Evolutionary conservation across 2,113 vertebrate species (phyloP).

Genomic region (Malurus elegans): DNA sequence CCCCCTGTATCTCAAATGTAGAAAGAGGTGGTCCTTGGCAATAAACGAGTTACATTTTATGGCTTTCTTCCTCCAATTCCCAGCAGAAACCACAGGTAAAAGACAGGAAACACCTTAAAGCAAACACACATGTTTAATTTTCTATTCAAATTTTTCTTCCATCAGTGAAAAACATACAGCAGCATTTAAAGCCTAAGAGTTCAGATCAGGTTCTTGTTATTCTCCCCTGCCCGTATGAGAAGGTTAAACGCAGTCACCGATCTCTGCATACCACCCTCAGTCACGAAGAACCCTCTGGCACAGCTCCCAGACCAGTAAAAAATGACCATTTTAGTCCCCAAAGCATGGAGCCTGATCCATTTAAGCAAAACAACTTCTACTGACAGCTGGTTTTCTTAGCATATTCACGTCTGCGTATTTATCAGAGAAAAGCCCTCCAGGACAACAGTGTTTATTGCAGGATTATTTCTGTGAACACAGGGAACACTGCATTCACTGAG

Average conservation of each 20-base stretch:
- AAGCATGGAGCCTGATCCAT: constrained; percentile 45
- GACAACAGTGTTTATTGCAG: constrained; percentile 71
- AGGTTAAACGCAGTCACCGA: constrained; percentile 70
- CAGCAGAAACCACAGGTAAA: neutral
- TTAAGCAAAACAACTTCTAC: constrained; percentile 68
- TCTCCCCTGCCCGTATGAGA: neutral
- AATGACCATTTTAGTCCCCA: constrained; percentile 53
- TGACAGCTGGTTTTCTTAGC: constrained; percentile 70
- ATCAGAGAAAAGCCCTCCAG: constrained; percentile 60
- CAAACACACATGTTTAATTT: constrained; percentile 4
- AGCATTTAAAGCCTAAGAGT: neutral
- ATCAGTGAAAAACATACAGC: constrained; percentile 5
- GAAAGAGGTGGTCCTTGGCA: fast-evolving
- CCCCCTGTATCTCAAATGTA: neutral
- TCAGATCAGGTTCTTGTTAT: constrained; percentile 56
- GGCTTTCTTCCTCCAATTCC: neutral
- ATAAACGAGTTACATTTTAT: neutral
- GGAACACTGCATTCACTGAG: constrained; percentile 50
- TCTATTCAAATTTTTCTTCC: neutral
- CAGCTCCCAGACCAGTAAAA: constrained; percentile 71
- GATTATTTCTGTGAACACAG: constrained; percentile 69
- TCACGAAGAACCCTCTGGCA: constrained; percentile 73
- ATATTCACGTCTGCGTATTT: constrained; percentile 58
- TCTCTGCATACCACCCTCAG: constrained; percentile 69
- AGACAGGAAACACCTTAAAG: neutral